Evolutionary conservation across 2,797 vertebrate species (phyloP).

Genomic region (Mionectes olivaceus): DNA sequence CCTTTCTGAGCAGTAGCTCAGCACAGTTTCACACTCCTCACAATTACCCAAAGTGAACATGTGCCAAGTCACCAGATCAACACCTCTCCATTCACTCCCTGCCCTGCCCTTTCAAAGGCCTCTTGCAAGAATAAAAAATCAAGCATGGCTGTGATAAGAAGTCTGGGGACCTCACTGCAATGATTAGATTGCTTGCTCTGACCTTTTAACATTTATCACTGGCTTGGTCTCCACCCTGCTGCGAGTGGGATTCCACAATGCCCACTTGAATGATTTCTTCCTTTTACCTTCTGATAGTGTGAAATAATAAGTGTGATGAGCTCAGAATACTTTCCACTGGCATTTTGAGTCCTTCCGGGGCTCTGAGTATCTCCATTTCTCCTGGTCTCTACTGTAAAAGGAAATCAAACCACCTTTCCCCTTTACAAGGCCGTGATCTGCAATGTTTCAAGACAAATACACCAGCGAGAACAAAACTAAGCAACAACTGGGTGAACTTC

Average conservation of each 20-base stretch:
- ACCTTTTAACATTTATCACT: slow-evolving; percentile 1
- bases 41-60: background rate
- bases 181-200: slow-evolving; percentile 17
- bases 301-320: slow-evolving; percentile 2
- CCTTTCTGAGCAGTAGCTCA: background rate
- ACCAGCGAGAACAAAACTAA: background rate
- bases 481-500: background rate
- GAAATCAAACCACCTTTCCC: background rate
- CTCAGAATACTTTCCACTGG: slow-evolving; percentile 40
- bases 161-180: background rate
- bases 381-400: background rate
- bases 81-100: background rate
- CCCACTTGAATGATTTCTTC: slow-evolving; percentile 19
- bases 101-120: slow-evolving; percentile 23
- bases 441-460: background rate
- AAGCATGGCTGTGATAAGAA: background rate
- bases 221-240: slow-evolving; percentile 8
- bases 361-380: background rate
- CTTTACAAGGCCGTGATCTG: background rate
- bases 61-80: background rate
- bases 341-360: background rate
- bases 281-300: slow-evolving; percentile 36
- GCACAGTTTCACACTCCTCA: background rate
- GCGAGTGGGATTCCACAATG: slow-evolving; percentile 15
- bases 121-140: slow-evolving; percentile 1